Evolutionary conservation across 2,888 invertebrate species (phyloP).

Genomic region (Eupithecia exiguata): DNA sequence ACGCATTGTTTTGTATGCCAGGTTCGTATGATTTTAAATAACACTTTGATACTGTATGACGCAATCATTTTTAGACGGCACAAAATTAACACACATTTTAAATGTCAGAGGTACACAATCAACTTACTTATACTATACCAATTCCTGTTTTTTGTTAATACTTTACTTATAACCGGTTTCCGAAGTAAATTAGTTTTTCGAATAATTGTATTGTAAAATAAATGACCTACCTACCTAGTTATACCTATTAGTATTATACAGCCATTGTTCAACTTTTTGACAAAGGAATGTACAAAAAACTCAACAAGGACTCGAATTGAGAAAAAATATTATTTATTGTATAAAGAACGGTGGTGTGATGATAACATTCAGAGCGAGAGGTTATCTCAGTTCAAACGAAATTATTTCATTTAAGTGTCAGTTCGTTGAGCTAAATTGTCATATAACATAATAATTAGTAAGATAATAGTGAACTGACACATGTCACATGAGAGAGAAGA

Average conservation of each 20-base stretch:
- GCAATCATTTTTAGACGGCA: neutral
- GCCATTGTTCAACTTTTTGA: neutral
- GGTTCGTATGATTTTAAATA: neutral
- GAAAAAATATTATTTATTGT: neutral
- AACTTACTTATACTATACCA: neutral
- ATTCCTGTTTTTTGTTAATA: neutral
- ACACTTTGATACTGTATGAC: neutral
- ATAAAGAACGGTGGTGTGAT: neutral
- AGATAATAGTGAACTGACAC: neutral
- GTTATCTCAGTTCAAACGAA: conserved; percentile 55
- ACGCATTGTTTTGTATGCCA: neutral
- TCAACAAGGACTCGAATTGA: neutral
- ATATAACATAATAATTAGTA: neutral
- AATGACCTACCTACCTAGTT: neutral
- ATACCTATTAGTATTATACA: neutral
- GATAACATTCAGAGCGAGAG: conserved; percentile 26
- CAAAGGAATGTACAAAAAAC: neutral
- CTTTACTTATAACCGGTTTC: neutral
- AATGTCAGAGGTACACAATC: neutral
- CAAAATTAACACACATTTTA: neutral
- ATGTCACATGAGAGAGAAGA: neutral
- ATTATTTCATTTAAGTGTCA: conserved; percentile 42
- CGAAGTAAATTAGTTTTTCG: neutral
- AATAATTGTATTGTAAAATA: neutral
- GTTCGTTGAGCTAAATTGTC: conserved; percentile 21